Conservation (phyloP, 64 coral and sea anemone species). For the Porites lutea region DNA sequence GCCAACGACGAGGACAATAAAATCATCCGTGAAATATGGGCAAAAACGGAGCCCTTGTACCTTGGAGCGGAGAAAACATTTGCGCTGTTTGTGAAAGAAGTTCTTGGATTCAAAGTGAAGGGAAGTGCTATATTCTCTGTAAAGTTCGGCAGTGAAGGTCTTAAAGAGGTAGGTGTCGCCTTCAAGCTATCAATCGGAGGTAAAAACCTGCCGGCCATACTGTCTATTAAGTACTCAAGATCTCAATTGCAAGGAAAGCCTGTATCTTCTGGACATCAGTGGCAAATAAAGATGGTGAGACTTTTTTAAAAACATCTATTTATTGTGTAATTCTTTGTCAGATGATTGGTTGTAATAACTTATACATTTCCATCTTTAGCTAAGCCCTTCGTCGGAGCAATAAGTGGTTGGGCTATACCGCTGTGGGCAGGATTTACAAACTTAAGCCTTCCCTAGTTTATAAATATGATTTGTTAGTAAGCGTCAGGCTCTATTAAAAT, state of each 20-base stretch:
- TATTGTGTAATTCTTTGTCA: too few species aligned
- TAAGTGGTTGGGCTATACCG: too few species aligned
- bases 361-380: too few species aligned
- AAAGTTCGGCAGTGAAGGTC: neutral
- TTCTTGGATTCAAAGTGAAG: neutral
- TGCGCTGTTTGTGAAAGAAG: conserved; percentile 9
- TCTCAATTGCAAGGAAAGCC: neutral
- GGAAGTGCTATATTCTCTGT: neutral
- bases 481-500: too few species aligned
- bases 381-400: too few species aligned
- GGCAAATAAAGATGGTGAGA: too few species aligned
- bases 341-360: too few species aligned
- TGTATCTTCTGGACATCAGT: neutral
- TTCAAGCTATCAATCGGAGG: neutral
- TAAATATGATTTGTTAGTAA: too few species aligned
- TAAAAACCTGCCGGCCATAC: neutral
- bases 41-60: neutral
- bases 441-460: too few species aligned
- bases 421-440: too few species aligned
- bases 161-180: neutral
- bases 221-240: neutral
- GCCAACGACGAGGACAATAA: neutral
- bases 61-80: neutral
- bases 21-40: neutral
- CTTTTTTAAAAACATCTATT: too few species aligned